phyloP scores from a whole-genome alignment of 2,113 vertebrate genomes.

The Octodon degus region DNA sequence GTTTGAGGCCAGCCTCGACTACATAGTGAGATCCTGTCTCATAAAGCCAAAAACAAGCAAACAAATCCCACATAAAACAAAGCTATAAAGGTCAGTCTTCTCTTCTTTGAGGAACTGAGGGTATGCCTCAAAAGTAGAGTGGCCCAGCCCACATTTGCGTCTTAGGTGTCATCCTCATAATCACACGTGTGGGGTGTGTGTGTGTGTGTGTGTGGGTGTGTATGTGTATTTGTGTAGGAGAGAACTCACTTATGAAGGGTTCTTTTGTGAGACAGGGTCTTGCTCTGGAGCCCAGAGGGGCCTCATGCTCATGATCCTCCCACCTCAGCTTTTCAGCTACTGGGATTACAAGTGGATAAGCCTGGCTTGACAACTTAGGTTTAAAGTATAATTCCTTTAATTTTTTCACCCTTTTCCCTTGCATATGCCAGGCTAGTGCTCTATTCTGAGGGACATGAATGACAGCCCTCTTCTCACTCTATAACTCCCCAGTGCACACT shows the following conservation, averaged over 20 bases:
- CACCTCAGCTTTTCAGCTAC: neutral
- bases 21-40: neutral
- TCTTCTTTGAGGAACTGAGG: conserved; percentile 32
- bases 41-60: neutral
- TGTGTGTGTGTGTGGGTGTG: neutral
- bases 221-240: neutral
- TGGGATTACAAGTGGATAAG: neutral
- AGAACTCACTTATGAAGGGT: neutral
- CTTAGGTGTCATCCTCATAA: neutral
- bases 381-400: neutral
- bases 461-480: neutral
- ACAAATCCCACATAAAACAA: neutral
- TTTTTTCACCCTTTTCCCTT: neutral
- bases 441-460: neutral
- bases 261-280: neutral
- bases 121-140: neutral
- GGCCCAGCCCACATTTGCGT: neutral
- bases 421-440: neutral
- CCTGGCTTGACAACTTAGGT: neutral
- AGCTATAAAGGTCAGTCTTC: neutral
- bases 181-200: neutral
- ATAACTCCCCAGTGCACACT: neutral
- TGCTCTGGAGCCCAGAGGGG: neutral
- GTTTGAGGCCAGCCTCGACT: neutral
- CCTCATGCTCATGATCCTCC: neutral